Evolutionary conservation across 1,140 invertebrate genomes (phyloP).

Genomic region (Sinella curviseta): DNA sequence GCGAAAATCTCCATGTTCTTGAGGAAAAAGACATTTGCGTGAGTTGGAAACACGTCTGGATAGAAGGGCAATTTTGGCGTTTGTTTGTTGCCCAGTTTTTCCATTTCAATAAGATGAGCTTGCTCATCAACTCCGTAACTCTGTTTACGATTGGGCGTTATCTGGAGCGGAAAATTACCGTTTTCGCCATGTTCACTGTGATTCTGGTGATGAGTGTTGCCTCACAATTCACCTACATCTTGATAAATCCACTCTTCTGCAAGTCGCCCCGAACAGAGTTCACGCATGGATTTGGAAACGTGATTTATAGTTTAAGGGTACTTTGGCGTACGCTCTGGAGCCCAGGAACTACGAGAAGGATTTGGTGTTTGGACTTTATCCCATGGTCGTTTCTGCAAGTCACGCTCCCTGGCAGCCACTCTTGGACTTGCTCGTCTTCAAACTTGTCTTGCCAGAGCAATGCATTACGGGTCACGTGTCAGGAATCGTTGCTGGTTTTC

Average conservation of each 20-base stretch:
- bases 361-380: neutral
- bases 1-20: neutral
- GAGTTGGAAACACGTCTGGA: slow-evolving; percentile 11
- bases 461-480: slow-evolving; percentile 11
- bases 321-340: slow-evolving; percentile 23
- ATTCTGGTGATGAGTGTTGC: slow-evolving; percentile 1
- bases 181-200: neutral
- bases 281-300: slow-evolving; percentile 25
- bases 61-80: slow-evolving; percentile 16
- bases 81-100: slow-evolving; percentile 35
- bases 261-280: neutral
- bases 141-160: slow-evolving; percentile 24
- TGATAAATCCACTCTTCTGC: slow-evolving; percentile 11
- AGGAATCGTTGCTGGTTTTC: slow-evolving; percentile 26
- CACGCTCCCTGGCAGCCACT: slow-evolving; percentile 29
- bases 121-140: slow-evolving; percentile 17
- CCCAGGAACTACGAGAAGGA: neutral
- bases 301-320: slow-evolving; percentile 26
- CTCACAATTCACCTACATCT: slow-evolving; percentile 16
- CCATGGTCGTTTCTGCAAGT: slow-evolving; percentile 8
- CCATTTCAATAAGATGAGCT: neutral
- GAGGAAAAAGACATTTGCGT: slow-evolving; percentile 15
- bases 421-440: slow-evolving; percentile 10
- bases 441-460: slow-evolving; percentile 10
- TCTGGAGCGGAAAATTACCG: slow-evolving; percentile 17